phyloP scores from a whole-genome alignment of 2,797 vertebrate genomes.

The Loris lydekkerianus region DNA sequence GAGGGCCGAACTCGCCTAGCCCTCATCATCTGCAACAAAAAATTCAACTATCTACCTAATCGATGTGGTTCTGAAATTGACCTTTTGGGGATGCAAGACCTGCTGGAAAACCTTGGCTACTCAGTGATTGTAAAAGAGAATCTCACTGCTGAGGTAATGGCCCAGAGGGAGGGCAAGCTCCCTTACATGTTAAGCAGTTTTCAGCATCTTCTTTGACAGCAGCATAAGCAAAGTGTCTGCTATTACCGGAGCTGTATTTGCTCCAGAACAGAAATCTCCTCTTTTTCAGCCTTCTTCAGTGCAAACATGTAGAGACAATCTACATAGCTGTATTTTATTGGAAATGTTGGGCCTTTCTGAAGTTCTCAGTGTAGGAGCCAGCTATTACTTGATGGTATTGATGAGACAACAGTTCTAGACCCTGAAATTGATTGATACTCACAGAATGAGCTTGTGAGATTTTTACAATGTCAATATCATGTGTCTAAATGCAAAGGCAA shows the following conservation, averaged over 20 bases:
- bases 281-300: background rate
- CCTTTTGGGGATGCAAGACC: slow-evolving; percentile 86
- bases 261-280: background rate
- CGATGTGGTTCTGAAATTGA: slow-evolving; percentile 88
- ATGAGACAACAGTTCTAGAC: background rate
- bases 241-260: background rate
- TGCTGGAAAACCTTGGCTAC: slow-evolving; percentile 89
- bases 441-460: background rate
- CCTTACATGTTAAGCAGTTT: background rate
- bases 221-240: background rate
- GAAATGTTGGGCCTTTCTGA: background rate
- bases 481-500: background rate
- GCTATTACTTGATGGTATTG: background rate
- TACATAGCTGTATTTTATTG: background rate
- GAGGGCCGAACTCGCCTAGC: slow-evolving; percentile 86
- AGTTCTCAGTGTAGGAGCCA: background rate
- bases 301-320: background rate
- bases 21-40: slow-evolving; percentile 92
- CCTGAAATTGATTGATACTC: background rate
- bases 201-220: background rate
- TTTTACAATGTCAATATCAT: background rate
- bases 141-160: slow-evolving; percentile 88
- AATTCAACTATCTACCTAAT: slow-evolving; percentile 71
- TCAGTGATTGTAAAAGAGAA: slow-evolving; percentile 86
- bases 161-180: background rate